phyloP scores from a whole-genome alignment of 2,888 invertebrate species.

The Sclerodermus sp. region DNA sequence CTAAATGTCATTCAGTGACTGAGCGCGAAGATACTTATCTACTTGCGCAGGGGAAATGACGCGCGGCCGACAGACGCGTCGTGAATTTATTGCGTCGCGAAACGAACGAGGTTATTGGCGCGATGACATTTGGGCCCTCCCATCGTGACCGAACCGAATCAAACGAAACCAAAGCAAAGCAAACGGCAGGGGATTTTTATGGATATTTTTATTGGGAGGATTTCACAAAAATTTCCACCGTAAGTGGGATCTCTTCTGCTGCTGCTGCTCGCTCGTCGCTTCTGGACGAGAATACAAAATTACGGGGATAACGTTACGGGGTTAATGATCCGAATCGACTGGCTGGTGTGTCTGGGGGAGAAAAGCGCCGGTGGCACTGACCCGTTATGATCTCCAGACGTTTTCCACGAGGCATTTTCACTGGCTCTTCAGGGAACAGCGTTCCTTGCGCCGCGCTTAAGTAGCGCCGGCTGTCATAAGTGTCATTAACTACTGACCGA shows the following conservation, averaged over 20 bases:
- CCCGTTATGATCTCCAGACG: slow-evolving; percentile 8
- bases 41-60: not conserved
- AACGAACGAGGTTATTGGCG: not conserved
- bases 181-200: too few relatives aligned
- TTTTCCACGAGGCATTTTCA: slow-evolving; percentile 9
- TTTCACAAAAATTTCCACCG: too few relatives aligned
- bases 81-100: not conserved
- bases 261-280: too few relatives aligned
- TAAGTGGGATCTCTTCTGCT: too few relatives aligned
- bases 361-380: slow-evolving; percentile 10
- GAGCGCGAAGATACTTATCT: not conserved
- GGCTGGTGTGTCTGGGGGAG: not conserved
- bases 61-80: not conserved
- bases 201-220: too few relatives aligned
- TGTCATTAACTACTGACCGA: slow-evolving; percentile 27
- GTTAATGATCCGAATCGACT: too few relatives aligned
- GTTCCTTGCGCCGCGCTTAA: slow-evolving; percentile 7
- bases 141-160: too few relatives aligned
- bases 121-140: too few relatives aligned
- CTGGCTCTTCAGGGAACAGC: slow-evolving; percentile 1
- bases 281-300: too few relatives aligned
- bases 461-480: slow-evolving; percentile 21
- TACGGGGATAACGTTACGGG: too few relatives aligned
- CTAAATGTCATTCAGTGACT: not conserved
- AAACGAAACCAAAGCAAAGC: too few relatives aligned